Conservation (phyloP, 2,888 invertebrate species). For the Pteria penguin region DNA sequence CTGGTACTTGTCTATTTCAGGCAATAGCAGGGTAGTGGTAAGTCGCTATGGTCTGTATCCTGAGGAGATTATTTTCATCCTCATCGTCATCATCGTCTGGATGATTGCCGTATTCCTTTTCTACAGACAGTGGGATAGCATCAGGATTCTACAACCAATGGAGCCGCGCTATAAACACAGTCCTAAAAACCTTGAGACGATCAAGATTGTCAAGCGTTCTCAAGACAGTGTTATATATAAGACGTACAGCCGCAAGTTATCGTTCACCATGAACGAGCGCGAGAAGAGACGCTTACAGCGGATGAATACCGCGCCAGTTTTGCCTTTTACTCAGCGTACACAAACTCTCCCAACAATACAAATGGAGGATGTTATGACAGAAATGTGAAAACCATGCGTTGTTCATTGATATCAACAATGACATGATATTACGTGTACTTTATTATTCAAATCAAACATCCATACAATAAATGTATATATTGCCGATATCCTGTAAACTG, state of each 20-base stretch:
- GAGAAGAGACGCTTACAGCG: slow-evolving; percentile 70
- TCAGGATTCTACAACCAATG: slow-evolving; percentile 76
- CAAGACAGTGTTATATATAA: slow-evolving; percentile 79
- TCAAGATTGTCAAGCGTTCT: slow-evolving; percentile 75
- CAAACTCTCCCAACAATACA: slow-evolving; percentile 59
- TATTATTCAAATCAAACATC: too few relatives aligned
- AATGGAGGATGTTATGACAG: slow-evolving; percentile 65
- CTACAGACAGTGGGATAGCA: slow-evolving; percentile 77
- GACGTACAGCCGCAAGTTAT: slow-evolving; percentile 75
- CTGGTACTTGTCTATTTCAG: too few relatives aligned
- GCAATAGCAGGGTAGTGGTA: slow-evolving; percentile 35
- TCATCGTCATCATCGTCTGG: slow-evolving; percentile 73
- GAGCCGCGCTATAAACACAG: slow-evolving; percentile 74
- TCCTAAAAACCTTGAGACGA: slow-evolving; percentile 77
- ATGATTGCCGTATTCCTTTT: slow-evolving; percentile 74
- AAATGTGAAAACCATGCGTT: slow-evolving; percentile 60
- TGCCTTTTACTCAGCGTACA: slow-evolving; percentile 54
- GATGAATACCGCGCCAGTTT: slow-evolving; percentile 72
- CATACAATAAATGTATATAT: too few relatives aligned
- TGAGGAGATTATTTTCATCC: slow-evolving; percentile 69
- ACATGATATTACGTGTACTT: too few relatives aligned
- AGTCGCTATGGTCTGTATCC: slow-evolving; percentile 55
- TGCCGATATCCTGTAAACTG: too few relatives aligned
- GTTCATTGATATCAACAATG: too few relatives aligned
- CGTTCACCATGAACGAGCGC: slow-evolving; percentile 72